These are phyloP conservation scores for Ridgeia piscesae DNA, from an alignment of 1,140 invertebrate genomes.

Conservation along the genomic window DNA sequence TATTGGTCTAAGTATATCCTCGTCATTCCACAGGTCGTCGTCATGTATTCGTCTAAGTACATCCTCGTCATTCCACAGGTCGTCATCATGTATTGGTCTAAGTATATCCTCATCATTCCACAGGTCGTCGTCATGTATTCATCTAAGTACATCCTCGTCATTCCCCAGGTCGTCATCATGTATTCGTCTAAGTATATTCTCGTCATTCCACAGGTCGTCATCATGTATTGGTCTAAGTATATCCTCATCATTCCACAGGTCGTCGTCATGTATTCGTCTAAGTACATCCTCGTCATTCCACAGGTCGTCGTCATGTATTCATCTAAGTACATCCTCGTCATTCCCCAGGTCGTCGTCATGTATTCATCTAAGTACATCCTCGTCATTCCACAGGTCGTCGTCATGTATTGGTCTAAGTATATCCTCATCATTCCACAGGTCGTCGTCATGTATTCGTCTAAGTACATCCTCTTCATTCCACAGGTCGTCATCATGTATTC, in stretches of 20 bases:
- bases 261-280: constrained; percentile 24
- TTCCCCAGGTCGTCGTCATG: constrained; percentile 15
- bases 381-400: constrained; percentile 16
- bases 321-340: constrained; percentile 28
- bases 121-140: constrained; percentile 21
- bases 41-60: constrained; percentile 27
- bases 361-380: constrained; percentile 29
- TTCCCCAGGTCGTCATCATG: constrained; percentile 13
- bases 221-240: constrained; percentile 26
- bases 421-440: constrained; percentile 23
- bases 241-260: constrained; percentile 23
- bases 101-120: constrained; percentile 26
- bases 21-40: constrained; percentile 16
- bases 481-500: constrained; percentile 20
- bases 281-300: constrained; percentile 27
- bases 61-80: constrained; percentile 24
- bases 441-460: constrained; percentile 24
- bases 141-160: constrained; percentile 28
- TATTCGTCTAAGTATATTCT: constrained; percentile 29
- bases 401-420: constrained; percentile 26
- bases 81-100: constrained; percentile 22
- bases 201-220: constrained; percentile 14
- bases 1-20: constrained; percentile 29
- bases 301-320: constrained; percentile 21
- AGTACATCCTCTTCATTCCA: constrained; percentile 26